These are phyloP conservation scores for Palythoa grandiflora DNA, from an alignment of 92 coral and sea anemone genomes.

Conservation along the genomic window DNA sequence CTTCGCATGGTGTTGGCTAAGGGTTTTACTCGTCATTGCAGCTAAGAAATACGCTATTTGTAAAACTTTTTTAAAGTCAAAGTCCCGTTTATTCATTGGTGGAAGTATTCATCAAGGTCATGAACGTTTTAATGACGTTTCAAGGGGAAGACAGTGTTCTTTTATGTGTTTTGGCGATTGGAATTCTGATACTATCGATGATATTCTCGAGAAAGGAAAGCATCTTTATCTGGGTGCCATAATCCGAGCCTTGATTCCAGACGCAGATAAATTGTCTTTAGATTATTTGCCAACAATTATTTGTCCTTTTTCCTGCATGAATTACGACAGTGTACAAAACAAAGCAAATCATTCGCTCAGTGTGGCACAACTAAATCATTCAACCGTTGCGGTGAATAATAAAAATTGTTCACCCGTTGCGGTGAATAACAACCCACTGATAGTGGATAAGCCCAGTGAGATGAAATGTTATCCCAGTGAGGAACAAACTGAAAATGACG, in stretches of 20 bases:
- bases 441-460: constrained; percentile 6
- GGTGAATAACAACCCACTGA: constrained; percentile 6
- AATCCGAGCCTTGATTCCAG: constrained; percentile 3
- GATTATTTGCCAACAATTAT: constrained; percentile 2
- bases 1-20: neutral
- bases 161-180: constrained; percentile 10
- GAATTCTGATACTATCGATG: neutral
- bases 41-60: constrained; percentile 4
- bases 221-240: neutral
- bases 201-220: constrained; percentile 6
- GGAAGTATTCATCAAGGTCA: constrained; percentile 14
- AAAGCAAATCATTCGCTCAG: constrained; percentile 2
- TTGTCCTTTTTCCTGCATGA: neutral
- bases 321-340: neutral
- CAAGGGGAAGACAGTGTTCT: constrained; percentile 24
- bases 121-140: constrained; percentile 10
- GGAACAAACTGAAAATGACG: constrained; percentile 16
- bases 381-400: constrained; percentile 3
- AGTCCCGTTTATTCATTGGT: constrained; percentile 6
- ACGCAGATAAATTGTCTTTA: neutral
- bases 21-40: neutral
- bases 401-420: neutral
- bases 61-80: constrained; percentile 12
- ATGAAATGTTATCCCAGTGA: neutral
- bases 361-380: constrained; percentile 1